phyloP scores from a whole-genome alignment of 2,888 invertebrate genomes.

The Cataglyphis rosenhaueri region DNA sequence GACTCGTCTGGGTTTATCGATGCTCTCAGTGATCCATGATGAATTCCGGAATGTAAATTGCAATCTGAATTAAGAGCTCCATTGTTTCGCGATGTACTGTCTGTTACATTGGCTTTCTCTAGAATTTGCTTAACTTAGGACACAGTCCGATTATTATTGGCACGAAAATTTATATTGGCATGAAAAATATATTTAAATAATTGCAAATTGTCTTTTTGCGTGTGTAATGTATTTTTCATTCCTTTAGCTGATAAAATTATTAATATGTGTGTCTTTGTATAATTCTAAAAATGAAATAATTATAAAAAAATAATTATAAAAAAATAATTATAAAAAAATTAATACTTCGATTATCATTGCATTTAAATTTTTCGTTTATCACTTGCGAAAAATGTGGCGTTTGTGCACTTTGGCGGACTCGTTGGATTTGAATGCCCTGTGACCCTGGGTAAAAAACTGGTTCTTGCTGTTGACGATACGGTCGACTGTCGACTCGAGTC shows the following conservation, averaged over 20 bases:
- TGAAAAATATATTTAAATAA: background rate
- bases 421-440: constrained; percentile 54
- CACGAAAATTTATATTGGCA: too few species aligned
- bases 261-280: constrained; percentile 33
- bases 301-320: background rate
- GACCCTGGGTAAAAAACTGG: constrained; percentile 54
- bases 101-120: constrained; percentile 70
- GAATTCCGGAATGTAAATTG: constrained; percentile 74
- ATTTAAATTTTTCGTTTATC: constrained; percentile 37
- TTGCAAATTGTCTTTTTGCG: background rate
- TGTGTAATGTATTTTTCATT: background rate
- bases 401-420: background rate
- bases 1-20: constrained; percentile 60
- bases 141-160: constrained; percentile 1
- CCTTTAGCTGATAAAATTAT: background rate
- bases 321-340: too few species aligned
- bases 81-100: constrained; percentile 60
- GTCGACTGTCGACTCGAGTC: constrained; percentile 25
- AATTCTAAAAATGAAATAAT: background rate
- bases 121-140: constrained; percentile 74
- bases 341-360: background rate
- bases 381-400: background rate
- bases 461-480: constrained; percentile 40
- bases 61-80: constrained; percentile 67
- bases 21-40: constrained; percentile 54